These are phyloP conservation scores for Chionis minor DNA, from an alignment of 2,113 vertebrate species.

Conservation along the genomic window DNA sequence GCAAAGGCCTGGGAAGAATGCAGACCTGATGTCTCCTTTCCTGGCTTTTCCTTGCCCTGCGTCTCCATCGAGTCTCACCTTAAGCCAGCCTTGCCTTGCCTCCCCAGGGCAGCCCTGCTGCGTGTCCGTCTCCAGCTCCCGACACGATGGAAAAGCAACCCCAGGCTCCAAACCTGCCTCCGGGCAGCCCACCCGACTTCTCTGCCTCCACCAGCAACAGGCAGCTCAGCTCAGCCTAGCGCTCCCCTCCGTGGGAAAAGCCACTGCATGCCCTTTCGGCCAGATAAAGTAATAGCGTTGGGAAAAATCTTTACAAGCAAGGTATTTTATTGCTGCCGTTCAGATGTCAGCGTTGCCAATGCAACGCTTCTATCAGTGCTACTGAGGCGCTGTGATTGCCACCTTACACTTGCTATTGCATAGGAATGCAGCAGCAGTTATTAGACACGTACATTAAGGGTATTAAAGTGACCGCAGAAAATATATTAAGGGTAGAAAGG, in stretches of 20 bases:
- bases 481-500: background rate
- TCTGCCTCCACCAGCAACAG: background rate
- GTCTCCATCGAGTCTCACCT: too few relatives aligned
- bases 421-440: background rate
- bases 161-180: background rate
- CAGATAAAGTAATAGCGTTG: background rate
- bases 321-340: background rate
- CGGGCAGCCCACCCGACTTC: rapidly evolving
- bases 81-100: too few relatives aligned
- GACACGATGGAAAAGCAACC: background rate
- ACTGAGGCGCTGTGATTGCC: background rate
- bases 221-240: background rate
- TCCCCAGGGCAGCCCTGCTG: background rate
- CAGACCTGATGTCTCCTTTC: background rate
- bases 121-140: background rate
- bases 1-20: background rate
- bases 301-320: background rate
- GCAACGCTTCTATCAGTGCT: background rate
- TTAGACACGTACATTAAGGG: background rate
- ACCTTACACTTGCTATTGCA: background rate
- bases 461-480: background rate
- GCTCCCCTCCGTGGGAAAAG: background rate
- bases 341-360: background rate
- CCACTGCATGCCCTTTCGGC: background rate
- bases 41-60: background rate